Conservation (phyloP, 2,888 invertebrate species). For the Nymphalis polychloros region DNA sequence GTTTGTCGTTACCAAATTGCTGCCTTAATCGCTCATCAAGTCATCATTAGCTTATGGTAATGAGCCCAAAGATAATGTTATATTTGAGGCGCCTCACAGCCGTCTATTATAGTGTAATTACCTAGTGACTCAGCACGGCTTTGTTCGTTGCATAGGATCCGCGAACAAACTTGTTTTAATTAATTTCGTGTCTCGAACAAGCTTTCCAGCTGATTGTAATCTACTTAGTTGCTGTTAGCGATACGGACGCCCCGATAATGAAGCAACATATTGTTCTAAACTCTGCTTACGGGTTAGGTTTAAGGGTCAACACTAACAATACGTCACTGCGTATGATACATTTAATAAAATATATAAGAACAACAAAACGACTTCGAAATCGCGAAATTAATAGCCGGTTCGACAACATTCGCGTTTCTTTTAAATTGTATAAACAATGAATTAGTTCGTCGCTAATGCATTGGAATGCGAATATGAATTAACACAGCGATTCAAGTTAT, state of each 20-base stretch:
- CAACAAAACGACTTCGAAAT: neutral
- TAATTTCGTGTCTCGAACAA: conserved; percentile 82
- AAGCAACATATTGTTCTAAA: conserved; percentile 74
- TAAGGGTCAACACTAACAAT: conserved; percentile 23
- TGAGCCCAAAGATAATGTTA: conserved; percentile 67
- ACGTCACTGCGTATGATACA: neutral
- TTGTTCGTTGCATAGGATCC: conserved; percentile 80
- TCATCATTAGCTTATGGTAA: conserved; percentile 55
- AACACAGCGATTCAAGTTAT: conserved; percentile 32
- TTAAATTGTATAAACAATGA: conserved; percentile 14
- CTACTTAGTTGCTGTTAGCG: conserved; percentile 80
- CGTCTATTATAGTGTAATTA: conserved; percentile 75
- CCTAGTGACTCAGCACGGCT: conserved; percentile 80
- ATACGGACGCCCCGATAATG: conserved; percentile 75
- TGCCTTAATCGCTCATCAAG: conserved; percentile 33
- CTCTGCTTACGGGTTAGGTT: conserved; percentile 49
- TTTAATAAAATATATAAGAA: neutral
- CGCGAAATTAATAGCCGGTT: neutral
- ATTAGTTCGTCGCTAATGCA: conserved; percentile 21
- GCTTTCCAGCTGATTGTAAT: conserved; percentile 79
- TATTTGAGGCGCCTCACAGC: conserved; percentile 68
- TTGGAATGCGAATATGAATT: conserved; percentile 26
- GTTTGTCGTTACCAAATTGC: conserved; percentile 12
- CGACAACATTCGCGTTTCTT: neutral
- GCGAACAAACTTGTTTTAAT: conserved; percentile 83